phyloP scores from a whole-genome alignment of 2,888 invertebrate genomes.

The Orthosia incerta region DNA sequence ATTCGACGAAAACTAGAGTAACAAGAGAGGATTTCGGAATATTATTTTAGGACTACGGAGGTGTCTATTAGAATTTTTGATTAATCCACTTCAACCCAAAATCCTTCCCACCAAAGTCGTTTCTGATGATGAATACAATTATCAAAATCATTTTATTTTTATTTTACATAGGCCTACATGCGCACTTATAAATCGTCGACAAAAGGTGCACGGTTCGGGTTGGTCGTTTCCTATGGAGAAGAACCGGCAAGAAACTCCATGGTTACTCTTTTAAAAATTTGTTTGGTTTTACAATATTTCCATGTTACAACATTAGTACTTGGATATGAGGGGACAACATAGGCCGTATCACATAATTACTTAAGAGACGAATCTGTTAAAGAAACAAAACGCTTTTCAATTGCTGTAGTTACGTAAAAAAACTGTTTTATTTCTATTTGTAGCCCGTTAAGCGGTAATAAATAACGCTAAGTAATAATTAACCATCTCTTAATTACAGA shows the following conservation, averaged over 20 bases:
- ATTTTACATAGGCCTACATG: too few species aligned
- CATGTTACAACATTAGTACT: too few species aligned
- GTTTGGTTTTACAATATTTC: too few species aligned
- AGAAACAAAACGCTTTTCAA: slow-evolving; percentile 17
- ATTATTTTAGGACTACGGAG: slow-evolving; percentile 6
- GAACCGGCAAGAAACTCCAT: too few species aligned
- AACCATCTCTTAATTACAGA: slow-evolving; percentile 40
- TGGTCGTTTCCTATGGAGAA: too few species aligned
- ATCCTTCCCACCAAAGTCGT: neutral
- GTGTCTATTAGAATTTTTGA: neutral
- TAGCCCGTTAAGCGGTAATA: slow-evolving; percentile 12
- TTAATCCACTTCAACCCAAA: neutral
- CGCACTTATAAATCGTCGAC: too few species aligned
- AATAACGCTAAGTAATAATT: slow-evolving; percentile 44
- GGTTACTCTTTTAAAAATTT: too few species aligned
- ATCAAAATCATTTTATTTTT: too few species aligned
- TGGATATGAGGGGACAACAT: too few species aligned
- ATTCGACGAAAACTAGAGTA: slow-evolving; percentile 35
- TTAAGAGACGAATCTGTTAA: neutral
- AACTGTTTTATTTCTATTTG: slow-evolving; percentile 29
- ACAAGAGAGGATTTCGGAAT: neutral
- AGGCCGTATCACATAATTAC: too few species aligned
- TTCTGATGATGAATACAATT: neutral
- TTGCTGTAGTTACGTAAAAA: neutral
- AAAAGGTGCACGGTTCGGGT: too few species aligned